Evolutionary conservation across 2,113 vertebrate genomes (phyloP).

Genomic region (Riparia riparia): DNA sequence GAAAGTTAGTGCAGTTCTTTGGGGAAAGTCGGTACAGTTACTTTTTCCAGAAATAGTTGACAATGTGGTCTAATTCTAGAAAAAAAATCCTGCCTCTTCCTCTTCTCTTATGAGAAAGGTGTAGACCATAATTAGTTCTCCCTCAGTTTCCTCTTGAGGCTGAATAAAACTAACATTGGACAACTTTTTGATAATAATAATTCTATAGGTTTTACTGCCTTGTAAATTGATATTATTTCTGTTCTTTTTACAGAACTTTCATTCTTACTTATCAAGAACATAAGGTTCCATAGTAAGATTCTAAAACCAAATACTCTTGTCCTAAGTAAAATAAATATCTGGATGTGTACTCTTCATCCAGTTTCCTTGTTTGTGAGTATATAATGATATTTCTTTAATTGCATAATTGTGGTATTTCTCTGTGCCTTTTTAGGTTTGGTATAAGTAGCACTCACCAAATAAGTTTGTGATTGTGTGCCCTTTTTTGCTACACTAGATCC

Average conservation of each 20-base stretch:
- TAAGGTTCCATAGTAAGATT: not conserved
- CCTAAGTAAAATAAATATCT: not conserved
- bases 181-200: not conserved
- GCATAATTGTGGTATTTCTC: not conserved
- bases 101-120: not conserved
- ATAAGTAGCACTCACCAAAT: not conserved
- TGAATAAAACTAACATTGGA: not conserved
- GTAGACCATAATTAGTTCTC: not conserved
- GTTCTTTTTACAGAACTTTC: not conserved
- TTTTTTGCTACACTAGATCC: not conserved
- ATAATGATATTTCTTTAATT: not conserved
- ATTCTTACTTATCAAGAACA: not conserved
- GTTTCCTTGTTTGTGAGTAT: not conserved
- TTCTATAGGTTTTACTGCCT: not conserved
- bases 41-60: too few species aligned
- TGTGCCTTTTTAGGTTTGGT: not conserved
- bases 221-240: not conserved
- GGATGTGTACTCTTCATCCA: rapidly evolving
- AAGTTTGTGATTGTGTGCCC: not conserved
- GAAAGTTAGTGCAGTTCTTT: too few species aligned
- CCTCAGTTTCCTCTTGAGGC: not conserved
- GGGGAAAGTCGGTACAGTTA: slow-evolving; percentile 63
- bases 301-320: not conserved
- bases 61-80: slow-evolving; percentile 50
- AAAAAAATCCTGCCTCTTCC: slow-evolving; percentile 17